Evolutionary conservation across 2,888 invertebrate species (phyloP).

Genomic region (Stenichneumon culpator): DNA sequence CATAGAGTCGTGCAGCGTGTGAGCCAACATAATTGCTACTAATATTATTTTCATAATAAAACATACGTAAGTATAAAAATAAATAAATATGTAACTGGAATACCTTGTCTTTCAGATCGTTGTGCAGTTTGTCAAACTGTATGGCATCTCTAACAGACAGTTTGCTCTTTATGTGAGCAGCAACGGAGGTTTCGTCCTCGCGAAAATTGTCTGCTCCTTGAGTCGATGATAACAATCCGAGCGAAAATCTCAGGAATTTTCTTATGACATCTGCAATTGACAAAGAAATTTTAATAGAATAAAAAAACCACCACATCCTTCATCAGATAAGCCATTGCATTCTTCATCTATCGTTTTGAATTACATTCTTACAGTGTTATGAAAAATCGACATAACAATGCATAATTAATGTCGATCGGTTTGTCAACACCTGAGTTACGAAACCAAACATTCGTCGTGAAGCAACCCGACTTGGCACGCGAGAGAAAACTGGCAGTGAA

Average conservation of each 20-base stretch:
- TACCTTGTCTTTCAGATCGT: conserved; percentile 82
- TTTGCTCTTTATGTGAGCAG: conserved; percentile 80
- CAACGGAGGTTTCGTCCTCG: conserved; percentile 81
- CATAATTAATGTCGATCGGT: neutral
- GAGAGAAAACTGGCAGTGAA: neutral
- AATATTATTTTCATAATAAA: neutral
- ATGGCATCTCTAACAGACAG: conserved; percentile 77
- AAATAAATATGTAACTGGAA: neutral
- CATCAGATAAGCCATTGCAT: neutral
- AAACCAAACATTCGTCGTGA: neutral
- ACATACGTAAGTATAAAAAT: neutral
- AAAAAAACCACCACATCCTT: neutral
- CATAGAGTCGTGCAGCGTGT: too few species aligned
- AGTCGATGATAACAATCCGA: conserved; percentile 81
- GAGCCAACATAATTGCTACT: too few species aligned
- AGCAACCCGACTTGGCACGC: neutral
- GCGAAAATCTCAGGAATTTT: conserved; percentile 79
- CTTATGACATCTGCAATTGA: conserved; percentile 76
- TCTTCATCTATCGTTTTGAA: neutral
- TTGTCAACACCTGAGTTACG: neutral
- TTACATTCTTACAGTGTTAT: too few species aligned
- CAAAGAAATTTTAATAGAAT: conserved; percentile 12
- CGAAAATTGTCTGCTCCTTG: conserved; percentile 78
- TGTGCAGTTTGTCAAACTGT: conserved; percentile 82
- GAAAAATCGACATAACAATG: too few species aligned